phyloP scores from a whole-genome alignment of 2,888 invertebrate species.

The Caenorhabditis sp. region DNA sequence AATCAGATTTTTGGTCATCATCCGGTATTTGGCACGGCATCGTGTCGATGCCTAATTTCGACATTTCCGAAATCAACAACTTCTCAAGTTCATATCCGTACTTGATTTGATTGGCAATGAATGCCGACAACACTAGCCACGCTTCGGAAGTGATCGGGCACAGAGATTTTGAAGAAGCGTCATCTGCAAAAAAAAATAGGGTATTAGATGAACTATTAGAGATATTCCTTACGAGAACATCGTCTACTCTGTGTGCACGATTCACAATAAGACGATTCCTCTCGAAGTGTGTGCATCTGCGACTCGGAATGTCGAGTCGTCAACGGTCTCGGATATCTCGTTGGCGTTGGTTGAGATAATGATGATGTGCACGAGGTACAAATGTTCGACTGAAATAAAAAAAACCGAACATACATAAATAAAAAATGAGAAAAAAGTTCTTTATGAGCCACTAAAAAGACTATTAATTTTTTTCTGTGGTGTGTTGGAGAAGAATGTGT shows the following conservation, averaged over 20 bases:
- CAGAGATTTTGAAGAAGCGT: constrained; percentile 26
- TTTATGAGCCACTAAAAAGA: neutral
- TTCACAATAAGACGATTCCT: constrained; percentile 39
- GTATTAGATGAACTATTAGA: too few relatives aligned
- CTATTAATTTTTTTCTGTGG: neutral
- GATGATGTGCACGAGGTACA: constrained; percentile 40
- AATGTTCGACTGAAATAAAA: constrained; percentile 21
- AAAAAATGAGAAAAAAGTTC: constrained; percentile 4
- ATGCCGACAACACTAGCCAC: constrained; percentile 51
- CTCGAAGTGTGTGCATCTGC: constrained; percentile 36
- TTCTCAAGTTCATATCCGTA: constrained; percentile 53
- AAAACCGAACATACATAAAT: neutral
- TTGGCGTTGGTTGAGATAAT: constrained; percentile 12
- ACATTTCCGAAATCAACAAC: constrained; percentile 47
- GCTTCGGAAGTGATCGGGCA: constrained; percentile 54
- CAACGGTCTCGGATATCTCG: constrained; percentile 23
- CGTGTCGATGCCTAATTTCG: constrained; percentile 50
- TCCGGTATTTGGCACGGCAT: constrained; percentile 43
- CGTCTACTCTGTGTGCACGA: constrained; percentile 30
- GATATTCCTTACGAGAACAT: constrained; percentile 28
- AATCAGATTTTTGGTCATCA: neutral
- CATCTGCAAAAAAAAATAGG: constrained; percentile 16
- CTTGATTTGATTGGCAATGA: constrained; percentile 54
- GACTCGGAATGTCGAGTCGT: constrained; percentile 35
- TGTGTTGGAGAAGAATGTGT: too few relatives aligned